Evolutionary conservation across 2,113 vertebrate genomes (phyloP).

Genomic region (Andinoacara biseriatus): DNA sequence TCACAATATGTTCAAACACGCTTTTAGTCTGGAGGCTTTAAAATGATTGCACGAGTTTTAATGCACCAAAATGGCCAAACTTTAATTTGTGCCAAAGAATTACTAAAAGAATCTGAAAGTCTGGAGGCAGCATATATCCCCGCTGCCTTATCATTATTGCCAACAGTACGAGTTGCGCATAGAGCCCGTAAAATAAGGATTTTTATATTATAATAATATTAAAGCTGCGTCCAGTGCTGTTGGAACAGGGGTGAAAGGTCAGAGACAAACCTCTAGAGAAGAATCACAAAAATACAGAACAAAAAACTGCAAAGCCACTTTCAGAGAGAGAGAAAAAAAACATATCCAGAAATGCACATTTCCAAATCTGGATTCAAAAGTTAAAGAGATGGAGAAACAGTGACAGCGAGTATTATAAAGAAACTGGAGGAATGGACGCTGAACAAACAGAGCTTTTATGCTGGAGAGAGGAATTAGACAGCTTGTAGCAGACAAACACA

Average conservation of each 20-base stretch:
- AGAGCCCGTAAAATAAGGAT: conserved; percentile 43
- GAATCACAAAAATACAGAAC: not conserved
- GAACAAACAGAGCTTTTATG: conserved; percentile 58
- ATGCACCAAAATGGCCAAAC: conserved; percentile 39
- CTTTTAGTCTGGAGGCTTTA: conserved; percentile 8
- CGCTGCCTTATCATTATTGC: conserved; percentile 50
- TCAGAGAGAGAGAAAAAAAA: conserved; percentile 3
- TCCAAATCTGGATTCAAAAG: conserved; percentile 22
- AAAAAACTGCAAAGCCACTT: not conserved
- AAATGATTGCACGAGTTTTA: conserved; percentile 29
- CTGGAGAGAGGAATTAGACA: conserved; percentile 72
- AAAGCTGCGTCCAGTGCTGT: conserved; percentile 4
- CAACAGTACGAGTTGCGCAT: conserved; percentile 32
- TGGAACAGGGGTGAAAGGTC: conserved; percentile 22
- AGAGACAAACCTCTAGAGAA: not conserved
- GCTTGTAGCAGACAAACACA: conserved; percentile 76
- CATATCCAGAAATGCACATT: conserved; percentile 29
- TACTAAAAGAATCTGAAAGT: conserved; percentile 44
- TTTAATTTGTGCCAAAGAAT: conserved; percentile 54
- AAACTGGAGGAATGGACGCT: conserved; percentile 21
- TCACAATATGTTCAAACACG: conserved; percentile 45
- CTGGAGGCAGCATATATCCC: conserved; percentile 47
- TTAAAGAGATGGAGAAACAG: conserved; percentile 49
- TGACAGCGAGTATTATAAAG: conserved; percentile 42
- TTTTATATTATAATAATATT: conserved; percentile 36